Percentiles rank a stretch among this genome's conserved stretches.
phyloP scores from a whole-genome alignment of 2,888 invertebrate species.

The Artemia sp. region DNA sequence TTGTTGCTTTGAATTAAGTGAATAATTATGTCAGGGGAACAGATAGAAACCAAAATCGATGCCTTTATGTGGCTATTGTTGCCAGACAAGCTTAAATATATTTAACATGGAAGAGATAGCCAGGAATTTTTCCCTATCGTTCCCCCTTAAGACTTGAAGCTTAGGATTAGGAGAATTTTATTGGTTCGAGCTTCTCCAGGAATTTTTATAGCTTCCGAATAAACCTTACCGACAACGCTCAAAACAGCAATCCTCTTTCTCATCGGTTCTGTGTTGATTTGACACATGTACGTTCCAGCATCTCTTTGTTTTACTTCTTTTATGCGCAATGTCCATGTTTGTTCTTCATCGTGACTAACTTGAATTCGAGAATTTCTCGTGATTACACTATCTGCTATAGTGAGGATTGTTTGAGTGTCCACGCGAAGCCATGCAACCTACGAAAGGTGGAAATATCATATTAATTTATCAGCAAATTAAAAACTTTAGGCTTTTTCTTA shows the following conservation, averaged over 20 bases:
- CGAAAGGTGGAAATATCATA: neutral
- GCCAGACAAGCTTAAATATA: too few relatives aligned
- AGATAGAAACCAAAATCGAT: too few relatives aligned
- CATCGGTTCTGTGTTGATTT: neutral
- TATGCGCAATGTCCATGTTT: slow-evolving; percentile 7
- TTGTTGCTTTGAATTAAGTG: too few relatives aligned
- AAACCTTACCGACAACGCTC: slow-evolving; percentile 2
- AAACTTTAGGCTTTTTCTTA: too few relatives aligned
- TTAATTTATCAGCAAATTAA: too few relatives aligned
- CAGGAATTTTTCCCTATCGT: too few relatives aligned
- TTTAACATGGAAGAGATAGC: too few relatives aligned
- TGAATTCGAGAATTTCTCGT: slow-evolving; percentile 1
- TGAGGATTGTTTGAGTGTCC: slow-evolving; percentile 10
- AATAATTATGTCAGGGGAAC: too few relatives aligned
- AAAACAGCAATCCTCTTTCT: neutral
- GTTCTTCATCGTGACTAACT: slow-evolving; percentile 1
- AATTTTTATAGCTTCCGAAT: neutral
- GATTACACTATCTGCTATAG: slow-evolving; percentile 1
- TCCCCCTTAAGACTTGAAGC: too few relatives aligned
- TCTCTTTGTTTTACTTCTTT: neutral
- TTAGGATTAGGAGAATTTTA: too few relatives aligned
- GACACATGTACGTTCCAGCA: slow-evolving; percentile 7
- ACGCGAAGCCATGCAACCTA: slow-evolving; percentile 9
- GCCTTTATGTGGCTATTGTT: too few relatives aligned
- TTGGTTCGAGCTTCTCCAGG: too few relatives aligned